Evolutionary conservation across 2,113 vertebrate genomes (phyloP).

Genomic region (Castor canadensis): DNA sequence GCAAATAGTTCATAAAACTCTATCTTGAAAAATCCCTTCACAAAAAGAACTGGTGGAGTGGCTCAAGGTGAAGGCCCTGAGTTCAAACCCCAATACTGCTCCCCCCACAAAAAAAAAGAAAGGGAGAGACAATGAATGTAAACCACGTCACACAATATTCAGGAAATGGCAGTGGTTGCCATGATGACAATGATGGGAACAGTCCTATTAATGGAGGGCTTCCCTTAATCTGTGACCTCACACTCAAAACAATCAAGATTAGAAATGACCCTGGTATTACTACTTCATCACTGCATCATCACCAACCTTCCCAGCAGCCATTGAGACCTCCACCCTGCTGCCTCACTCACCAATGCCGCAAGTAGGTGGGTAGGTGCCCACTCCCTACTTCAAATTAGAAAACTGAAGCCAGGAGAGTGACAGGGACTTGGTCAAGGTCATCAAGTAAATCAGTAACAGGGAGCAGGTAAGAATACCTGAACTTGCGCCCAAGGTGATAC

Average conservation of each 20-base stretch:
- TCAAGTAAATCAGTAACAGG: neutral
- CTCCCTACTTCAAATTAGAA: neutral
- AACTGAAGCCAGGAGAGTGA: neutral
- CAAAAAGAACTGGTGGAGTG: too few species aligned
- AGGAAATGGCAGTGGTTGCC: neutral
- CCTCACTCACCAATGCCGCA: fast-evolving
- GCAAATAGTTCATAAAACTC: too few species aligned
- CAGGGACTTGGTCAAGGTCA: neutral
- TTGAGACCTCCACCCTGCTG: neutral
- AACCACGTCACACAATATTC: neutral
- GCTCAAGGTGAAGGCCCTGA: too few species aligned
- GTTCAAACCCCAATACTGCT: too few species aligned
- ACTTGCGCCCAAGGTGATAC: neutral
- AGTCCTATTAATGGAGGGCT: neutral
- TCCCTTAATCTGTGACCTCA: neutral
- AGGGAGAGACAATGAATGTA: neutral
- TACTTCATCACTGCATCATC: neutral
- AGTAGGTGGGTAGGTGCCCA: fast-evolving
- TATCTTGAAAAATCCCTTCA: too few species aligned
- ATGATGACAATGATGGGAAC: fast-evolving
- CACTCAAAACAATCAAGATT: neutral
- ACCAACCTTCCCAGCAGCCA: neutral
- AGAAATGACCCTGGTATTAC: too few species aligned
- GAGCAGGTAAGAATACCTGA: conserved; percentile 18
- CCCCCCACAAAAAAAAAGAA: too few species aligned